phyloP scores from a whole-genome alignment of 2,888 invertebrate species.

The Nineta flava region DNA sequence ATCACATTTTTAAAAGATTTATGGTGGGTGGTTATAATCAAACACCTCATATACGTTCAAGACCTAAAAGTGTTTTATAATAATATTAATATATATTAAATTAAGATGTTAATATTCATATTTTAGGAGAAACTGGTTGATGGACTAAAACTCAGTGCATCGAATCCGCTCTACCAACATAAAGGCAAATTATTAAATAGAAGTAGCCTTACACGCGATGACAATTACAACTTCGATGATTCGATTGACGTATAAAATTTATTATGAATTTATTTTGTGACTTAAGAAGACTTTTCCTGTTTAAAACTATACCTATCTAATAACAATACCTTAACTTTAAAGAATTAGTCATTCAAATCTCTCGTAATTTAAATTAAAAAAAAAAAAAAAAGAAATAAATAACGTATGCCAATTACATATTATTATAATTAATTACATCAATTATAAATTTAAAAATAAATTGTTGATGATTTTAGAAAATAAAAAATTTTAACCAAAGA shows the following conservation, averaged over 20 bases:
- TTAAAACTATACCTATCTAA: neutral
- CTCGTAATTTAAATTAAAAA: neutral
- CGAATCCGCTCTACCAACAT: neutral
- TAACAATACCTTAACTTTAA: too few species aligned
- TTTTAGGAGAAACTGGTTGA: constrained; percentile 9
- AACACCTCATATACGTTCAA: too few species aligned
- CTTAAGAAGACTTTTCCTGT: neutral
- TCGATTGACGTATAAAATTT: constrained; percentile 10
- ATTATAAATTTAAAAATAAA: neutral
- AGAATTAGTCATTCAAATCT: too few species aligned
- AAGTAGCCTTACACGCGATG: constrained; percentile 10
- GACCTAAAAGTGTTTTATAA: too few species aligned
- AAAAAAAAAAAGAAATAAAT: neutral
- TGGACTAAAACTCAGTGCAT: constrained; percentile 3
- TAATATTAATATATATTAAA: too few species aligned
- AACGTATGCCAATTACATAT: neutral
- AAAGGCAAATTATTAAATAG: constrained; percentile 2
- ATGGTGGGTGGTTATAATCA: too few species aligned
- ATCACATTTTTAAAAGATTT: too few species aligned
- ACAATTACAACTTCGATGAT: constrained; percentile 12
- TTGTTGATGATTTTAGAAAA: neutral
- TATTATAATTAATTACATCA: neutral
- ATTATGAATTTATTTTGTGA: constrained; percentile 3
- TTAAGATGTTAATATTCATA: neutral
- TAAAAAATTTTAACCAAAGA: neutral